Percentiles rank a stretch among this genome's conserved stretches.
Conservation (phyloP, 2,113 vertebrate species). For the Saguinus midas region DNA sequence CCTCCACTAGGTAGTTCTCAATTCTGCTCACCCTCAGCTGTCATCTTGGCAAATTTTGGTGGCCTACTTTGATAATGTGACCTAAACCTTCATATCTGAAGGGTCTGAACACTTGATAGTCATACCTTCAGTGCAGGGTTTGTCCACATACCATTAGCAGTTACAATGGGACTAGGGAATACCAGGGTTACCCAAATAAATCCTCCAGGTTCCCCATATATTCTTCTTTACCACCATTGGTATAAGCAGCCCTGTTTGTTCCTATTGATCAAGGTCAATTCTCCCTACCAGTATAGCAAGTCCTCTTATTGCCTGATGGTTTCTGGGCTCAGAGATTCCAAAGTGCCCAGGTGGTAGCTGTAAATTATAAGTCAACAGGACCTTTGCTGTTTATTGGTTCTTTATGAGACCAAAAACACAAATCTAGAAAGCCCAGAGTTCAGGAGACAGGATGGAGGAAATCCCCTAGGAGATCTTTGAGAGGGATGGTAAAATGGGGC, state of each 20-base stretch:
- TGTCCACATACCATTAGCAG: neutral
- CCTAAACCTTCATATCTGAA: neutral
- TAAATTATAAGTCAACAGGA: neutral
- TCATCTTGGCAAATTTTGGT: neutral
- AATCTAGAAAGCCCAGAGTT: neutral
- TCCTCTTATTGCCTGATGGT: neutral
- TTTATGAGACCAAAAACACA: neutral
- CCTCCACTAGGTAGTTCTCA: neutral
- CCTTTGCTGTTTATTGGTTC: neutral
- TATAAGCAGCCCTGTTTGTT: neutral
- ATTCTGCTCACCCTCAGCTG: neutral
- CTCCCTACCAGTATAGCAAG: rapidly evolving
- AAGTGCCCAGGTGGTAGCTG: neutral
- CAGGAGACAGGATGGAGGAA: neutral
- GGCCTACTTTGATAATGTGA: neutral
- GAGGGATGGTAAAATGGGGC: too few species aligned
- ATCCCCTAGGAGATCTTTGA: neutral
- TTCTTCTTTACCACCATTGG: too few species aligned
- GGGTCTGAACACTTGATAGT: neutral
- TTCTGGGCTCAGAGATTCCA: neutral
- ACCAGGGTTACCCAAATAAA: neutral
- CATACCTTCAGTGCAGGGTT: neutral
- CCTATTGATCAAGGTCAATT: neutral
- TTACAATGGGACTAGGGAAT: neutral
- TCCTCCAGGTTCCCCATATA: neutral